phyloP scores from a whole-genome alignment of 2,113 vertebrate species.

The Mastomys coucha region DNA sequence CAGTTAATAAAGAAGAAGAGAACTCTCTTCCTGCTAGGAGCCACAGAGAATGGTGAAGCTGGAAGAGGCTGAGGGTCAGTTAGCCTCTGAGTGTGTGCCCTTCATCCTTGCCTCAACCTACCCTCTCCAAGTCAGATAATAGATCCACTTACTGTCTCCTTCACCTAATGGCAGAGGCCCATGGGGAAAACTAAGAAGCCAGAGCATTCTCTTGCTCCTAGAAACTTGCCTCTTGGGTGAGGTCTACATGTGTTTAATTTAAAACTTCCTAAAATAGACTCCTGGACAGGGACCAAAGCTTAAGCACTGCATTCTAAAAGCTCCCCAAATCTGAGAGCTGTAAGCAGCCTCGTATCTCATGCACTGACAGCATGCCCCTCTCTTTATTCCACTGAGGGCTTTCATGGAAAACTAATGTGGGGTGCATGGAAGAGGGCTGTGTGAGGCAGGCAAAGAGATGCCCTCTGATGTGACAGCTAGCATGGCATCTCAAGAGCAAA shows the following conservation, averaged over 20 bases:
- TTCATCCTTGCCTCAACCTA: no score
- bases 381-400: neutral
- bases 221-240: constrained; percentile 26
- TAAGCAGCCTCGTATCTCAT: neutral
- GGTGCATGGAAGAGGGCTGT: fast-evolving
- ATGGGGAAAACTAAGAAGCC: neutral
- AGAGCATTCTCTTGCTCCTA: constrained; percentile 23
- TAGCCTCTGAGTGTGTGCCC: no score
- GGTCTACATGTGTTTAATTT: constrained; percentile 47
- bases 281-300: neutral
- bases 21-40: neutral
- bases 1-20: neutral
- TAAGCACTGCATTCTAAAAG: constrained; percentile 19
- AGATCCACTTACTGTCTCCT: neutral
- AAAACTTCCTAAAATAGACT: constrained; percentile 71
- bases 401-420: neutral
- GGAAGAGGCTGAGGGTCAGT: fast-evolving
- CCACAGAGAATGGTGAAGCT: neutral
- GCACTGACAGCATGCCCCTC: fast-evolving
- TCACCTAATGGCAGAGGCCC: neutral
- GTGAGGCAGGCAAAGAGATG: neutral
- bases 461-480: fast-evolving
- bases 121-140: neutral
- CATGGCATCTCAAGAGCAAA: neutral
- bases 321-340: constrained; percentile 44